phyloP scores from a whole-genome alignment of 2,797 vertebrate genomes.

The Sus cebifrons region DNA sequence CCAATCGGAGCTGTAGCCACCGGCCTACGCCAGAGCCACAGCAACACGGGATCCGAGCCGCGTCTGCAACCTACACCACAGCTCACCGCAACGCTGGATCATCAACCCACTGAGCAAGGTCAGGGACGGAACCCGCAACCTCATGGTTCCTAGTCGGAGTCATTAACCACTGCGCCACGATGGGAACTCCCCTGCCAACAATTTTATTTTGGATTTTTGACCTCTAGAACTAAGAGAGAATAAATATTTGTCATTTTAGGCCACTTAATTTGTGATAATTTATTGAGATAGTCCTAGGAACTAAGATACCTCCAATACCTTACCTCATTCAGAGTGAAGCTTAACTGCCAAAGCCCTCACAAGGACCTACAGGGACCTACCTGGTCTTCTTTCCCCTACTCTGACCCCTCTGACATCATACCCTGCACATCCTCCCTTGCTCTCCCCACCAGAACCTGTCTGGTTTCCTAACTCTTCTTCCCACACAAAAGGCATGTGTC shows the following conservation, averaged over 20 bases:
- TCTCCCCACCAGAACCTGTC: not conserved
- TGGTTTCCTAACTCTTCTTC: not conserved
- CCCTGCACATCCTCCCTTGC: no score
- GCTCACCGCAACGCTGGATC: no score
- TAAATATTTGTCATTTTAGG: conserved; percentile 34
- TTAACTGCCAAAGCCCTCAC: not conserved
- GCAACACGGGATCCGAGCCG: no score
- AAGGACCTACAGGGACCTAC: not conserved
- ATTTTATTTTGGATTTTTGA: not conserved
- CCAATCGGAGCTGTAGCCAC: no score
- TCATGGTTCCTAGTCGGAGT: no score
- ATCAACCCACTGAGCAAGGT: no score
- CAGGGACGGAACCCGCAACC: no score
- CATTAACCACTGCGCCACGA: no score
- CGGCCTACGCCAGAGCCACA: no score
- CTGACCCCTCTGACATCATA: not conserved
- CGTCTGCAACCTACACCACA: no score
- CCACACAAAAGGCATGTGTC: not conserved
- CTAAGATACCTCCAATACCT: not conserved
- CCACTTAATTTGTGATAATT: not conserved
- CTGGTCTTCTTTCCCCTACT: not conserved
- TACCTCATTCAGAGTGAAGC: not conserved
- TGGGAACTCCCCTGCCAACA: not conserved
- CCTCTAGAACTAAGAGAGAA: not conserved
- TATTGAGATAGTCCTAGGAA: not conserved